Base-by-base conservation (phyloP, 2,113 vertebrate genomes). In the Stigmatopora nigra region DNA sequence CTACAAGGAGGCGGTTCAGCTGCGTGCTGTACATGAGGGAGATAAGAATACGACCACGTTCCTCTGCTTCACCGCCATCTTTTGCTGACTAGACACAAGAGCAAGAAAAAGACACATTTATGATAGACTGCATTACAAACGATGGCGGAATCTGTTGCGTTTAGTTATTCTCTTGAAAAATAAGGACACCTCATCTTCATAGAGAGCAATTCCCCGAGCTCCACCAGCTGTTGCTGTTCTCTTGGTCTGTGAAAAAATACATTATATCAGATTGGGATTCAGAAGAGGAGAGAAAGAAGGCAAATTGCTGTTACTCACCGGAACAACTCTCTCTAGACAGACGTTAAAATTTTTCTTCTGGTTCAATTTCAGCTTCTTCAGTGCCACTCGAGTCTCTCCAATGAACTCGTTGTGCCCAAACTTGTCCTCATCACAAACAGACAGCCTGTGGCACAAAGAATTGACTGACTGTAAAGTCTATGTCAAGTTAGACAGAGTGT, bases 381-480 rank as follows among this genome's bases (percentile, higher is more conserved):
- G 88, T 0, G 94, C 93, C 86, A 98, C 93, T 65, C 97, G 83
- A 8, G 95, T 98, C 89, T 99, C 97, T 3, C 97, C 97, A 0
- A 99, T 99, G 45, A 99, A 99, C 75, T 99, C 97, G 2, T 98
- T 99, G 71, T 99, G 97, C 55, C 96, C 96, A 9, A 99, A 98
- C 76, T 97, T 99, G 86, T 99, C 97, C 79, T 99, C 97, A 11
- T 99, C 97, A 0, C 95, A 97, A 68, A 98, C 96, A 0, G 97
- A 98, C 76, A 99, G 90, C 90, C 97, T 98, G 86, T 1, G 59
- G 13, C 19, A 17, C 14, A 4, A 44, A 63, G 22, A 48, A 31
- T 15, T 36, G 61, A 47, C 45, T 8, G 22, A 46, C 7, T 35
- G 3, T n/a, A 14, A 22, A 31, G n/a, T n/a, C 6, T 35, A 20